Conservation (phyloP, 1,140 invertebrate genomes). For the Drosophila arizonae region DNA sequence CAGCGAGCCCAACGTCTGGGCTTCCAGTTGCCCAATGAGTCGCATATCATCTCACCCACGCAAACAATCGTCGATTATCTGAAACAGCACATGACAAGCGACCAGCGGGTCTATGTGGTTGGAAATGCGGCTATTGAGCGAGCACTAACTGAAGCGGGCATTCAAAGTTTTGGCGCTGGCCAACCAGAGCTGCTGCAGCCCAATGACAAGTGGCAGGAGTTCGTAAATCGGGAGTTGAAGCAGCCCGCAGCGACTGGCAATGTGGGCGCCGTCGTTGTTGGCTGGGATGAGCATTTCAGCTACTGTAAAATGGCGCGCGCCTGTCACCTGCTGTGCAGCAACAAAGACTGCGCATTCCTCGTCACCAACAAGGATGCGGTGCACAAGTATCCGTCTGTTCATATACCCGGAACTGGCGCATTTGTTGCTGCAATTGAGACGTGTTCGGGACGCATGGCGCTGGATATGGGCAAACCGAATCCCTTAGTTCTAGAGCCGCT, state of each 20-base stretch:
- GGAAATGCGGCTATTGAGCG: constrained; percentile 90
- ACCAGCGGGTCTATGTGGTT: constrained; percentile 90
- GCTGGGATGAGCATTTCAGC: constrained; percentile 95
- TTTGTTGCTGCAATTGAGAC: constrained; percentile 92
- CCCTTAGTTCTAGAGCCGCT: constrained; percentile 71
- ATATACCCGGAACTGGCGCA: constrained; percentile 89
- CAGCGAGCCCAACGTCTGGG: constrained; percentile 90
- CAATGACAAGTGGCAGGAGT: constrained; percentile 56
- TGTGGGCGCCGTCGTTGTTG: constrained; percentile 95
- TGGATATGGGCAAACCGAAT: constrained; percentile 92
- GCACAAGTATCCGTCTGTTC: constrained; percentile 64
- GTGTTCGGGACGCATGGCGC: constrained; percentile 89
- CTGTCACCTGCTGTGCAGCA: constrained; percentile 88
- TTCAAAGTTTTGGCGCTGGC: constrained; percentile 90
- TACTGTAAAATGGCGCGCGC: constrained; percentile 96
- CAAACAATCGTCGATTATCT: constrained; percentile 93
- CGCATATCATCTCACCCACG: constrained; percentile 93
- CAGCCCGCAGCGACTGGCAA: constrained; percentile 85
- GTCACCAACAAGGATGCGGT: constrained; percentile 95
- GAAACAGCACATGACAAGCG: constrained; percentile 86
- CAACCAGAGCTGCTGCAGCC: constrained; percentile 32
- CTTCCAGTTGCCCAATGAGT: constrained; percentile 87
- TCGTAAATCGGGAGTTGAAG: constrained; percentile 73
- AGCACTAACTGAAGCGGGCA: constrained; percentile 91
- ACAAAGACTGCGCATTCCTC: constrained; percentile 88